These are phyloP conservation scores for Papilio polytes DNA, from an alignment of 1,140 invertebrate genomes.

Conservation along the genomic window DNA sequence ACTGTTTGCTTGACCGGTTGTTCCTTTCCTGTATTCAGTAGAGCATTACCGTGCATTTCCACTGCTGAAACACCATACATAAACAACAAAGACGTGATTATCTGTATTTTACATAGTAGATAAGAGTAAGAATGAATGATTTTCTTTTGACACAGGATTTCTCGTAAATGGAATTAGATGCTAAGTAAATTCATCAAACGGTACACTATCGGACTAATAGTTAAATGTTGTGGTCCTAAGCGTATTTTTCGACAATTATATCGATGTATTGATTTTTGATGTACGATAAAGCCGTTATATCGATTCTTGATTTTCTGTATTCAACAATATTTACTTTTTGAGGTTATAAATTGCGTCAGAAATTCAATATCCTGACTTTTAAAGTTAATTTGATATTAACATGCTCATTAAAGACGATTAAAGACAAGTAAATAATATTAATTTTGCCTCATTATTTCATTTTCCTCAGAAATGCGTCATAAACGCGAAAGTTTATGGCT, in stretches of 20 bases:
- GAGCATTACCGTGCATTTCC: background rate
- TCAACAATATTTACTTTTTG: too few relatives aligned
- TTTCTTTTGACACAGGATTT: too few relatives aligned
- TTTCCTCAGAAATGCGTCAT: background rate
- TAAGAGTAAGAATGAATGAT: too few relatives aligned
- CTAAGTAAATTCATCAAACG: too few relatives aligned
- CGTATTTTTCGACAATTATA: too few relatives aligned
- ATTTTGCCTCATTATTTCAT: background rate
- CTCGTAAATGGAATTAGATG: too few relatives aligned
- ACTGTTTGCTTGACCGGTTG: conserved; percentile 19
- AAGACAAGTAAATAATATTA: background rate
- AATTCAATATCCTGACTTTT: background rate
- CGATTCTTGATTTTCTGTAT: too few relatives aligned
- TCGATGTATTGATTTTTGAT: too few relatives aligned
- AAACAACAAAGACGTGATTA: background rate
- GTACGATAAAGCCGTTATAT: too few relatives aligned
- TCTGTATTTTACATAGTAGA: background rate
- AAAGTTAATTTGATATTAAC: background rate
- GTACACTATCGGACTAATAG: too few relatives aligned
- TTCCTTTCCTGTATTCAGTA: conserved; percentile 10
- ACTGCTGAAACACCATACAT: background rate
- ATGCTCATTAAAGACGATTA: background rate
- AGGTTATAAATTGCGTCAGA: background rate
- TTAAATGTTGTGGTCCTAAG: too few relatives aligned
- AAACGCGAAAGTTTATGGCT: background rate